Base-by-base conservation (phyloP, 2,113 vertebrate species). In the Sclerurus mexicanus region DNA sequence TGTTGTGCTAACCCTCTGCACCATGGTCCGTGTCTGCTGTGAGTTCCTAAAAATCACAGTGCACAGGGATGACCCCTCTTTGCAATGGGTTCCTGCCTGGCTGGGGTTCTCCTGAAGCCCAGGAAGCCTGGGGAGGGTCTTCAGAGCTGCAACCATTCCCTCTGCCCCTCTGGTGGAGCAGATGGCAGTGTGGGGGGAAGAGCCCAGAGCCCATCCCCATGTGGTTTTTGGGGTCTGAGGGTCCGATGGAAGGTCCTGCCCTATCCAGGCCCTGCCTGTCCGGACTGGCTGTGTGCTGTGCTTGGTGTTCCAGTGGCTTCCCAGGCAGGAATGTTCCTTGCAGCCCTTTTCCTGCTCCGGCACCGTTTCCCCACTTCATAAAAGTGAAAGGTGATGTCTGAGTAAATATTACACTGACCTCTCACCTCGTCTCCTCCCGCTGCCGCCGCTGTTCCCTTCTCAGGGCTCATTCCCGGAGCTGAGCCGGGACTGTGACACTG, bases 341-440 rank as follows among this genome's bases (percentile, higher is more conserved):
- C 97, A 93, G 95, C 92, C 94, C 96, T 95, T 83, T 93, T 81
- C 95, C 82, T 25, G 85, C 96, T 97, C 91, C 89, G 9, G 90
- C 97, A 89, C 76, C 8, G 0, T 85, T 97, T 98, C 97, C 95
- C 95, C 25, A 60, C 94, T 95, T 84, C 30, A 50, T 91, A 73
- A 98, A 98, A 98, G 97, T 56, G 96, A 98, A 97, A 98, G 97
- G 95, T 97, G 97, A 92, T 6, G 25, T 87, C 96, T 94, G 95
- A 92, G 94, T 98, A 97, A 98, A 98, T 98, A 98, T 97, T 98
- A 87, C 85, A 7, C 82, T 97, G 98, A 95, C 97, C 97, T 97
- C 93, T 98, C 97, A 96, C 98, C 98, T 94, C 76, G 1, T 56
- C 72, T 52, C 87, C 94, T 90, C 89, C 74, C 1, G 5, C 81